Evolutionary conservation across 2,113 vertebrate species (phyloP), one percentile per base, ranked within the genome.

Genomic region (Carettochelys insculpta): DNA sequence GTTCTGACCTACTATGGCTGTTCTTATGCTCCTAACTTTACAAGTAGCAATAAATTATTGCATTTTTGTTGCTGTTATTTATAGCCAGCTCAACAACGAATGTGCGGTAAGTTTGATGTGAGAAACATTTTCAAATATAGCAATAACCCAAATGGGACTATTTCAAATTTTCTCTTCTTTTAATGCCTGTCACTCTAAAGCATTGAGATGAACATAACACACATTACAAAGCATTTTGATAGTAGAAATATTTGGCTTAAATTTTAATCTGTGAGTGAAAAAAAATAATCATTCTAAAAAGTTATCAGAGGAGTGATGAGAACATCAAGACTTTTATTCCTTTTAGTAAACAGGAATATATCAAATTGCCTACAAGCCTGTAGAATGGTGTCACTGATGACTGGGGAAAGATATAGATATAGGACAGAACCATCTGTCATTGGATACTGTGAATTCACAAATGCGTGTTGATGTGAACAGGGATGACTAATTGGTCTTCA

Each of bases 261-360:
- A 82, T 84, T 92, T 95, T 65, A 83, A 53, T 78, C 11, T n/a
- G 38, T 52, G 85, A 86, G 83, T 48, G 5, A 87, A 80, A 92
- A 90, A 71, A 38, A n/a, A 48, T 71, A 97, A 90, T 25, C 51
- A 92, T 92, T 92, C 85, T 92, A 84, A 43, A 93, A 92, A 80
- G 19, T 91, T 77, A 71, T 56, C 1, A 89, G 41, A 43, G 29
- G 90, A 89, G 45, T 38, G 38, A 82, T 10, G 78, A 1, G 0
- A 71, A 27, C 58, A 82, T 14, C 45, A 48, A 11, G 0, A 2
- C 77, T 92, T 91, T 52, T 86, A n/a, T 34, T 48, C 84, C 16
- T 87, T 13, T 2, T 54, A 87, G 81, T 83, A 86, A 61, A 82
- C 11, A 54, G 83, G 89, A 83, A 2, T 2, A 3, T 48, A 41